Evolutionary conservation across 2,797 vertebrate species (phyloP), one percentile per base, ranked within the genome.

Genomic region (Fistularia tabacaria): DNA sequence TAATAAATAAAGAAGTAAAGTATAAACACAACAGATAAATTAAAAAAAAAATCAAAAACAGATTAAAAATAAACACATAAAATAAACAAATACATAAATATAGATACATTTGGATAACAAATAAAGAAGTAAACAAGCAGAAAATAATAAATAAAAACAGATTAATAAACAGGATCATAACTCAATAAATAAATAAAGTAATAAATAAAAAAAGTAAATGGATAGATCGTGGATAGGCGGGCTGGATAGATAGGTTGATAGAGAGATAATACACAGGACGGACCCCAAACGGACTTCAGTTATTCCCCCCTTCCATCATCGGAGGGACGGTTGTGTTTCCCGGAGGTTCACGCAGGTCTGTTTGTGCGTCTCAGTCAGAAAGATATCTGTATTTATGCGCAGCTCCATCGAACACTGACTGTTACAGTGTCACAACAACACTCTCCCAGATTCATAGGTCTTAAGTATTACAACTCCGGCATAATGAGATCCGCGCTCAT

Each of bases 401-500:
- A 46, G 41, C 43, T 57, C 12, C 61, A 37, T 38, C 66, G 61
- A 77, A 61, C 57, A 73, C 12, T 59, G 59, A 69, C 55, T 59
- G 43, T 66, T 46, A 61, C 25, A 38, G 47, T 51, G 67, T 38
- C 46, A 55, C 51, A 50, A 37, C 46, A 8, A 57, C 25, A n/a
- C n/a, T n/a, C n/a, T 25, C 25, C 5, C 51, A 54, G 61, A 74
- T 82, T 71, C 53, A 51, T 60, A 49, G 44, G 42, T 9, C 49
- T 57, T 42, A 47, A 63, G 70, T 67, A 76, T 71, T 53, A 74
- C 14, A 57, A 47, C 13, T n/a, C 46, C 64, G 57, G 48, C 65
- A 71, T 74, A 82, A 85, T 77, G 59, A 55, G 63, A 62, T 62
- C 11, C 13, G 39, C 44, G 49, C 64, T 66, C 51, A 50, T 57